Conservation (phyloP, 2,888 invertebrate species). For the Lycaena phlaeas region DNA sequence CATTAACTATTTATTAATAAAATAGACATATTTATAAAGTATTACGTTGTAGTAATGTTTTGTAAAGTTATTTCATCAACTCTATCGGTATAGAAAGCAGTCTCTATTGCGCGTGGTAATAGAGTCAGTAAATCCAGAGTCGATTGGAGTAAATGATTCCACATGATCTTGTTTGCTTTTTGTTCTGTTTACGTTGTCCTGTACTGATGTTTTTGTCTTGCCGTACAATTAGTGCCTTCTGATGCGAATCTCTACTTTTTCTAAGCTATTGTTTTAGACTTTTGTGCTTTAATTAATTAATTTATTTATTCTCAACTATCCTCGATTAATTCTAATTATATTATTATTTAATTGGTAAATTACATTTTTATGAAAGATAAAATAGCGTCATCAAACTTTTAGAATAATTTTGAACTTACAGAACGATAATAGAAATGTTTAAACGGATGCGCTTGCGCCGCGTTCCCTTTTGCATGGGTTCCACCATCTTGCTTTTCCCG, state of each 20-base stretch:
- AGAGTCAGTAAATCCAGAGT: conserved; percentile 27
- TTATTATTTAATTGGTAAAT: too few species aligned
- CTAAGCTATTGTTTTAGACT: conserved; percentile 18
- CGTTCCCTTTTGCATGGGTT: too few species aligned
- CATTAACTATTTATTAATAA: too few species aligned
- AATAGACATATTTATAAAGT: too few species aligned
- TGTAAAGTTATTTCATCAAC: too few species aligned
- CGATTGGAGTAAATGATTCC: conserved; percentile 64
- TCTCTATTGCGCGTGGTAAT: conserved; percentile 15
- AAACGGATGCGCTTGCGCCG: too few species aligned
- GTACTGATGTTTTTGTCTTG: conserved; percentile 38
- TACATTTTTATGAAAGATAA: not conserved
- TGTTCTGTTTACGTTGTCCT: conserved; percentile 53
- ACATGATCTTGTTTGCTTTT: conserved; percentile 61
- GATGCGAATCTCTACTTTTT: conserved; percentile 20
- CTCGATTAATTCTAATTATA: too few species aligned
- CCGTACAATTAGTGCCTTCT: conserved; percentile 45
- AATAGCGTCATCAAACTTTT: too few species aligned
- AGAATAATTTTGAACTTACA: not conserved
- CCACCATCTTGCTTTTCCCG: too few species aligned
- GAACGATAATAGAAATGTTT: too few species aligned
- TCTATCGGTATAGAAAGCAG: too few species aligned
- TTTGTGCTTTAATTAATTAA: conserved; percentile 21
- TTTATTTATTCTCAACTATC: conserved; percentile 1
- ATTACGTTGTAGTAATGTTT: too few species aligned